Percentiles rank a stretch among this genome's conserved stretches.
These are phyloP conservation scores for Drosophila tani DNA, from an alignment of 1,140 invertebrate species.

Conservation along the genomic window DNA sequence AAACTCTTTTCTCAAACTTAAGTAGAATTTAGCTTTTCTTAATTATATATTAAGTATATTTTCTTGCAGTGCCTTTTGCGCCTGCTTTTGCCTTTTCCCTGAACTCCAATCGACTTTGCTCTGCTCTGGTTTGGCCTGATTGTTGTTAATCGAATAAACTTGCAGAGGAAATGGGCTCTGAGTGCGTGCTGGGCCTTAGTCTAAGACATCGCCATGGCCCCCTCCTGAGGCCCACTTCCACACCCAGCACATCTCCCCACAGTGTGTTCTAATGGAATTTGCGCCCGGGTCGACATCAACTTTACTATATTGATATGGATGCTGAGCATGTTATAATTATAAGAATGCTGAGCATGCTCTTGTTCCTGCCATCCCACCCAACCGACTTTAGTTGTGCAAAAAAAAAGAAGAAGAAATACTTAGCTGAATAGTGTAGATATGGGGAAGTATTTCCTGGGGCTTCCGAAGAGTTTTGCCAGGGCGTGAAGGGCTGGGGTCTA, in stretches of 20 bases:
- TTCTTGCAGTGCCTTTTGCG: constrained; percentile 7
- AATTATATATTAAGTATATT: background rate
- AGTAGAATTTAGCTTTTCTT: no score
- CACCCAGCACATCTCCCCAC: constrained; percentile 3
- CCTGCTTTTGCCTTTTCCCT: constrained; percentile 12
- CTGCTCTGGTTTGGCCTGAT: constrained; percentile 49
- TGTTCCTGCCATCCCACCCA: constrained; percentile 13
- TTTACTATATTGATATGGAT: constrained; percentile 75
- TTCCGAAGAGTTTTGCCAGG: constrained; percentile 1
- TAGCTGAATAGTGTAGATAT: constrained; percentile 54
- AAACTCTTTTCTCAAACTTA: no score
- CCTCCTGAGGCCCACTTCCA: background rate
- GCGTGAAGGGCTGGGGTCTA: background rate
- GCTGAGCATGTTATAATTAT: constrained; percentile 80
- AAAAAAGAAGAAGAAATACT: constrained; percentile 32
- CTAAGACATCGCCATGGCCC: constrained; percentile 11
- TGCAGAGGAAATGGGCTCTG: constrained; percentile 70
- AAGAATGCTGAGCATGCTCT: constrained; percentile 75
- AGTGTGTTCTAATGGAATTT: constrained; percentile 72
- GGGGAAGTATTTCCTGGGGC: constrained; percentile 13
- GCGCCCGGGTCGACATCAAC: constrained; percentile 54
- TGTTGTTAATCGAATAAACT: constrained; percentile 79
- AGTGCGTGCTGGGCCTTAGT: constrained; percentile 64
- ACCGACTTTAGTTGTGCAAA: constrained; percentile 29
- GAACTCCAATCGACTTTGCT: constrained; percentile 48